A percentile compares a stretch with the other conserved stretches of the same genome.
Conservation (phyloP, 2,797 vertebrate species). For the Cryptoblepharus egeriae region DNA sequence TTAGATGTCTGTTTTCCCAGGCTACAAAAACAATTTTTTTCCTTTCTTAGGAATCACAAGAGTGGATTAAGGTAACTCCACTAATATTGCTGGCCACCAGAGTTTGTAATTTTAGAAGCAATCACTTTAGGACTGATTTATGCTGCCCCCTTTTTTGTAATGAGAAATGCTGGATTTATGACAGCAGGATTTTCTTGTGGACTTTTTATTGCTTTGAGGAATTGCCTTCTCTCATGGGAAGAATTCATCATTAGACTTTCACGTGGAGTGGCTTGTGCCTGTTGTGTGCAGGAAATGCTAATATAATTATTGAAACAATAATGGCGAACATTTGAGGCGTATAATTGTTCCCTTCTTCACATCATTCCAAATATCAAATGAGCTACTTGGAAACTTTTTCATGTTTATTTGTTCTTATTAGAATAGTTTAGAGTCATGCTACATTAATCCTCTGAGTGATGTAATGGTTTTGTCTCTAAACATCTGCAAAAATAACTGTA, state of each 20-base stretch:
- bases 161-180: conserved; percentile 70
- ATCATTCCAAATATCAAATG: conserved; percentile 44
- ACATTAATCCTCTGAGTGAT: neutral
- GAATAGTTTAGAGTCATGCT: neutral
- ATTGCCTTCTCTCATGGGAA: conserved; percentile 66
- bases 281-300: conserved; percentile 64
- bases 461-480: conserved; percentile 7
- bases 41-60: conserved; percentile 46
- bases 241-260: conserved; percentile 65
- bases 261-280: conserved; percentile 51
- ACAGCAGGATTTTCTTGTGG: conserved; percentile 63
- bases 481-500: conserved; percentile 20
- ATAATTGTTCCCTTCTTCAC: conserved; percentile 60
- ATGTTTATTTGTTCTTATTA: neutral
- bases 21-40: conserved; percentile 54
- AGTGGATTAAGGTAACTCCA: conserved; percentile 55
- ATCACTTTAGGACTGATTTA: conserved; percentile 60
- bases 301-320: conserved; percentile 61
- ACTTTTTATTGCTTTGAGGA: conserved; percentile 69
- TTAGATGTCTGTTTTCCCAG: conserved; percentile 41
- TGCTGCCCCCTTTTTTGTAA: conserved; percentile 54
- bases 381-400: conserved; percentile 36
- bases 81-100: conserved; percentile 59
- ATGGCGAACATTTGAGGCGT: conserved; percentile 49
- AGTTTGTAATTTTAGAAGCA: conserved; percentile 65